Evolutionary conservation across 2,113 vertebrate genomes (phyloP).

Genomic region (Myxocyprinus asiaticus): DNA sequence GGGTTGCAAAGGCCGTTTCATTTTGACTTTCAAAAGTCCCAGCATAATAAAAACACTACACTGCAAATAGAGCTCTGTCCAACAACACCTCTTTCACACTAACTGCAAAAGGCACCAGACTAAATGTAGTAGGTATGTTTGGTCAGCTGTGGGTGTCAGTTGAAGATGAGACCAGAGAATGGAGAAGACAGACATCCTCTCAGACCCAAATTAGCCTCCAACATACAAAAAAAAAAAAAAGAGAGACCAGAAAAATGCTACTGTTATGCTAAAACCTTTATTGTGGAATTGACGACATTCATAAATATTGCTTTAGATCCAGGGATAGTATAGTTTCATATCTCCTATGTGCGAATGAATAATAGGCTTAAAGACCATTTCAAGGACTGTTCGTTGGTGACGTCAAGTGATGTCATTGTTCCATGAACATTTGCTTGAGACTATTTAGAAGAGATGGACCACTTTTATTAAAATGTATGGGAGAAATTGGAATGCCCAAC

Average conservation of each 20-base stretch:
- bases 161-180: constrained; percentile 31
- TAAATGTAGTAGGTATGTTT: constrained; percentile 43
- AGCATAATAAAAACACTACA: constrained; percentile 21
- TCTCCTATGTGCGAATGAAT: too few relatives aligned
- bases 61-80: constrained; percentile 8
- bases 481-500: too few relatives aligned
- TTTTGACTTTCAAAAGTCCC: neutral
- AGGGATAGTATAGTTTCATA: too few relatives aligned
- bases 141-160: constrained; percentile 54
- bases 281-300: too few relatives aligned
- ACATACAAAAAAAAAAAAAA: constrained; percentile 4
- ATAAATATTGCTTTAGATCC: too few relatives aligned
- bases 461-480: too few relatives aligned
- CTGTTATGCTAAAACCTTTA: too few relatives aligned
- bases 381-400: too few relatives aligned
- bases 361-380: too few relatives aligned
- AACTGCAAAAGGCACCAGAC: constrained; percentile 18
- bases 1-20: neutral
- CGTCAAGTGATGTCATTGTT: too few relatives aligned
- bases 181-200: constrained; percentile 14
- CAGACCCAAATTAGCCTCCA: constrained; percentile 40
- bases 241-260: neutral
- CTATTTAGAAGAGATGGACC: too few relatives aligned
- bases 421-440: too few relatives aligned
- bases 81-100: constrained; percentile 26